Base-by-base conservation (phyloP, 2,888 invertebrate genomes). In the Timandra comae region DNA sequence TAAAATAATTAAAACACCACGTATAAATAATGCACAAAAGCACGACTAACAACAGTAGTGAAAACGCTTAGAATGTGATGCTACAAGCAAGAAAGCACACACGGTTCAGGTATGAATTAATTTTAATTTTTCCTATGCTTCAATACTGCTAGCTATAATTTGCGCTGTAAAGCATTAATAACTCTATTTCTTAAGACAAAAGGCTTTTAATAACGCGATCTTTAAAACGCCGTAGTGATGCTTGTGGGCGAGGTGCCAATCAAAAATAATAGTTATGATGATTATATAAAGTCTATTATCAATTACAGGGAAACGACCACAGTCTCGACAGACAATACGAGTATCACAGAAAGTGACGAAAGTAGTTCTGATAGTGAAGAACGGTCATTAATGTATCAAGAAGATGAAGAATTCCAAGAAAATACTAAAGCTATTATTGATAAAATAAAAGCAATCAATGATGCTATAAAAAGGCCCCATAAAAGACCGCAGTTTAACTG, bases 401-500 rank as follows among this genome's bases (percentile, higher is more conserved):
- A 58, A 43, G 55, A 56, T 10, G 41, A 56, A 12, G 51, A 64
- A 28, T 38, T 49, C n/a, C 51, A 57, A 39, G 57, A 52, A 2
- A 56, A 47, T 19, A 67, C 73, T 3, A 61, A 53, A 58, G 81
- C 87, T 19, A 89, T 89, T 33, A 56, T 89, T 13, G 78, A 86
- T 22, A 88, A 88, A 67, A 89, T 89, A 39, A 81, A 78, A 50
- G 69, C 74, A 36, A 74, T 89, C 3, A 89, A 89, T 49, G 73
- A 79, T 27, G 75, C 76, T 10, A 44, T 84, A 3, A 57, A 77
- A 55, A 69, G 84, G 70, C 63, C 78, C 23, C 50, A 56, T 12
- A 65, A 55, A 40, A 58, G 62, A 39, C 63, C 61, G 33, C 68
- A 66, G 35, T 48, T 61, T 1, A 66, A 65, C 29, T 70, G 62